Evolutionary conservation across 2,888 invertebrate genomes (phyloP), one percentile per base, ranked within the genome.

Genomic region (Timema podura): DNA sequence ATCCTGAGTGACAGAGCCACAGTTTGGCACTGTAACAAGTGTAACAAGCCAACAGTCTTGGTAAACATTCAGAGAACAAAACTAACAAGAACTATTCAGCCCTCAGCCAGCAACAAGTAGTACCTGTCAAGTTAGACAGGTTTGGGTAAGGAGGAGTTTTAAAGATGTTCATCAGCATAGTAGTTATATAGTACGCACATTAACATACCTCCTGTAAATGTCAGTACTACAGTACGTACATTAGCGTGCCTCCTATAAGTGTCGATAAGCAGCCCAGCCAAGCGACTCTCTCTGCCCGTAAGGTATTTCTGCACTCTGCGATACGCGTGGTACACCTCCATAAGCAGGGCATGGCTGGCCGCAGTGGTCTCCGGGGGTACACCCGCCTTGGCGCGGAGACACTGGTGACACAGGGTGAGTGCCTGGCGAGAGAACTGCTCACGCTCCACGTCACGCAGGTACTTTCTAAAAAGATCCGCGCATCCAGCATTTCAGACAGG

Each of bases 361-460:
- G 16, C 16, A 47, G 11, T 51, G 6, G 86, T 87, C 48, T 72
- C 71, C 51, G 74, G 72, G 59, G 74, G 74, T 6, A 75, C 74
- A 49, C 76, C 75, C 44, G 69, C 59, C 75, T 74, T 67, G 64
- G 68, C 71, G 73, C 89, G 85, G 73, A 91, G 81, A 51, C 90
- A 88, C 78, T 91, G 90, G 9, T 89, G 83, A 75, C 91, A 90
- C 73, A 91, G 85, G 0, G 88, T 87, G 73, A 92, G 85, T 0
- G 95, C 93, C 81, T 92, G 91, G 70, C 91, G 89, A 0, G 91
- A 90, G 70, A 95, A 83, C 76, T 91, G 90, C 76, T 91, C 88
- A 70, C 96, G 86, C 79, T 96, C 96, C 2, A 88, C 87, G 79
- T 96, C 94, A 51, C 92, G 87, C 71, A 97, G 85, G 80, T 95